A percentile compares a stretch with the other conserved stretches of the same genome.
Conservation (phyloP, 1,140 invertebrate species). For the Stegodyphus dumicola region DNA sequence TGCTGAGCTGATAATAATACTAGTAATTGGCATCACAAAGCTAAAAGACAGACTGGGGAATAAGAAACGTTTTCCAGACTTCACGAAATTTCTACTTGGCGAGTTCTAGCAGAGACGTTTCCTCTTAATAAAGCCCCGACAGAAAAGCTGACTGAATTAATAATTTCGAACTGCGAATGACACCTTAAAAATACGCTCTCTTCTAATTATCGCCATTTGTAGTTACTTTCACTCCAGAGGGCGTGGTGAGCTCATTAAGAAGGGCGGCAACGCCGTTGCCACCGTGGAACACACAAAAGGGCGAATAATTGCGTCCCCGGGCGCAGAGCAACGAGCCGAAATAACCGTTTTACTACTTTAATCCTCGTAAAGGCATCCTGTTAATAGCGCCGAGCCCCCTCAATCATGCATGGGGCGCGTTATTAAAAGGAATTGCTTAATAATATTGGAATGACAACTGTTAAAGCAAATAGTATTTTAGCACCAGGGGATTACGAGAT, state of each 20-base stretch:
- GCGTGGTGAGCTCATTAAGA: constrained; percentile 44
- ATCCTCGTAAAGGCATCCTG: constrained; percentile 40
- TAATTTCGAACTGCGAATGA: constrained; percentile 1
- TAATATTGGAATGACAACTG: neutral
- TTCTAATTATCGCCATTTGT: neutral
- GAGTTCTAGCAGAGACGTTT: too few relatives aligned
- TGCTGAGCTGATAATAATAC: too few relatives aligned
- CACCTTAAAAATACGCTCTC: constrained; percentile 2
- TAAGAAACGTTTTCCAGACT: too few relatives aligned
- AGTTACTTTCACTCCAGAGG: neutral
- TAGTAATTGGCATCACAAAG: too few relatives aligned
- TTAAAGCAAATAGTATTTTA: too few relatives aligned
- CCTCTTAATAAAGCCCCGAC: too few relatives aligned
- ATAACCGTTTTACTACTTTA: constrained; percentile 47
- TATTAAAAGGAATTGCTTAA: constrained; percentile 13
- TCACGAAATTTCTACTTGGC: too few relatives aligned
- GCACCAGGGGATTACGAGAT: too few relatives aligned
- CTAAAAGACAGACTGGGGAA: too few relatives aligned
- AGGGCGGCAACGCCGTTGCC: constrained; percentile 13
- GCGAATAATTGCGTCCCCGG: constrained; percentile 37
- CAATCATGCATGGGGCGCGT: constrained; percentile 14
- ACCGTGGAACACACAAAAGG: neutral
- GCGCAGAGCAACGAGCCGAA: constrained; percentile 21
- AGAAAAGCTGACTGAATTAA: neutral
- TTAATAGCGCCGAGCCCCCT: constrained; percentile 9